Evolutionary conservation across 2,797 vertebrate genomes (phyloP).

Genomic region (Mareca penelope): DNA sequence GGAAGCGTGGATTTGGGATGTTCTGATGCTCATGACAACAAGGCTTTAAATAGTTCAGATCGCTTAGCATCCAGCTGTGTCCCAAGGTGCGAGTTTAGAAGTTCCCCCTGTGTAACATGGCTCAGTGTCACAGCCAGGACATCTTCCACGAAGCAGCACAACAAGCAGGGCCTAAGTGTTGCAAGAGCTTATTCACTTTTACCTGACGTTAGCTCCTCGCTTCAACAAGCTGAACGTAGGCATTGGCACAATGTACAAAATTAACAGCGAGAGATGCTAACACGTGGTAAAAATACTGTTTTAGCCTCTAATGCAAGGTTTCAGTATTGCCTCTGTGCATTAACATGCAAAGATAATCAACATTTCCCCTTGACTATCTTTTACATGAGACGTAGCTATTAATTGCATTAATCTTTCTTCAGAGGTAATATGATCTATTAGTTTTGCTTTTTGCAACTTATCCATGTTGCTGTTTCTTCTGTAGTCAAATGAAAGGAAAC

Average conservation of each 20-base stretch:
- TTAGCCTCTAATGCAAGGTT: background rate
- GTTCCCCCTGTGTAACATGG: background rate
- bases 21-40: background rate
- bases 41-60: background rate
- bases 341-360: conserved; percentile 14
- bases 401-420: conserved; percentile 31
- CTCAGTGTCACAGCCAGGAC: background rate
- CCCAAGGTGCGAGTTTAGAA: background rate
- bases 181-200: background rate
- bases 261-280: background rate
- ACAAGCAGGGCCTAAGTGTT: background rate
- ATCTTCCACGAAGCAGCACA: background rate
- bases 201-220: background rate
- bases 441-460: conserved; percentile 26
- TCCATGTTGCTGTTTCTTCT: background rate
- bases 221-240: background rate
- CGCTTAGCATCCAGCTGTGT: background rate
- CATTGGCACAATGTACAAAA: background rate
- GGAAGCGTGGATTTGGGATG: background rate
- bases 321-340: background rate
- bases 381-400: background rate
- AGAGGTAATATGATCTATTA: background rate
- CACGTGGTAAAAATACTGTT: background rate
- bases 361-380: background rate
- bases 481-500: background rate